Evolutionary conservation across 2,113 vertebrate genomes (phyloP).

Genomic region (Forbesichthys papilliferus): DNA sequence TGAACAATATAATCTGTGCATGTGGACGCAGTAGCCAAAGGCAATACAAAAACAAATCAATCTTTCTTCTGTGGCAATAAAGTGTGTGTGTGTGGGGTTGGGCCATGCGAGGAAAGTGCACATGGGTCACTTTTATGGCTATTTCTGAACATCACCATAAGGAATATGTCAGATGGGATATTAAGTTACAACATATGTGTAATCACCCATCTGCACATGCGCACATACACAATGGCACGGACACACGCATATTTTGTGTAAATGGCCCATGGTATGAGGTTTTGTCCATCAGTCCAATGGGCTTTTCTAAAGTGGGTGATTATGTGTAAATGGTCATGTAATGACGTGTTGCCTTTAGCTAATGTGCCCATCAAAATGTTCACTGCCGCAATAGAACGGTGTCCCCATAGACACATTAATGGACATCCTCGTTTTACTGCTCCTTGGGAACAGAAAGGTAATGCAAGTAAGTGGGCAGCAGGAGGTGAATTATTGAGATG

Average conservation of each 20-base stretch:
- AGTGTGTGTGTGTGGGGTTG: constrained; percentile 1
- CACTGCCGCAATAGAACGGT: constrained; percentile 41
- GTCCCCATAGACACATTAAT: constrained; percentile 58
- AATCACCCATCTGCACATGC: constrained; percentile 33
- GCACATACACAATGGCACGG: constrained; percentile 23
- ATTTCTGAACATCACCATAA: constrained; percentile 58
- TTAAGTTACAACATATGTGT: constrained; percentile 40
- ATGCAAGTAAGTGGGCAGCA: constrained; percentile 37
- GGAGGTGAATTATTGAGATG: constrained; percentile 33
- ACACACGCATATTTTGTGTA: constrained; percentile 29
- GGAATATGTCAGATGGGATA: constrained; percentile 64
- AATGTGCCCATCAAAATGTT: constrained; percentile 64
- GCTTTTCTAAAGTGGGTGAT: constrained; percentile 67
- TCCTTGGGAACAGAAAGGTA: constrained; percentile 48
- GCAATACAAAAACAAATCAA: constrained; percentile 7
- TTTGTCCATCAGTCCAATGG: constrained; percentile 51
- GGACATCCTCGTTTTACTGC: constrained; percentile 40
- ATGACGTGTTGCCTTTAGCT: constrained; percentile 64
- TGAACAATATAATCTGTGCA: no score
- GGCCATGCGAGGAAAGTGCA: constrained; percentile 20
- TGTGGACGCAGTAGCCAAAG: background rate
- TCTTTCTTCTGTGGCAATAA: no score
- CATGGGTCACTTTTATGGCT: constrained; percentile 56
- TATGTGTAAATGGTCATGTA: constrained; percentile 68
- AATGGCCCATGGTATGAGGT: constrained; percentile 53